Conservation (phyloP, 1,140 invertebrate species). For the Trigoniulus corallinus region DNA sequence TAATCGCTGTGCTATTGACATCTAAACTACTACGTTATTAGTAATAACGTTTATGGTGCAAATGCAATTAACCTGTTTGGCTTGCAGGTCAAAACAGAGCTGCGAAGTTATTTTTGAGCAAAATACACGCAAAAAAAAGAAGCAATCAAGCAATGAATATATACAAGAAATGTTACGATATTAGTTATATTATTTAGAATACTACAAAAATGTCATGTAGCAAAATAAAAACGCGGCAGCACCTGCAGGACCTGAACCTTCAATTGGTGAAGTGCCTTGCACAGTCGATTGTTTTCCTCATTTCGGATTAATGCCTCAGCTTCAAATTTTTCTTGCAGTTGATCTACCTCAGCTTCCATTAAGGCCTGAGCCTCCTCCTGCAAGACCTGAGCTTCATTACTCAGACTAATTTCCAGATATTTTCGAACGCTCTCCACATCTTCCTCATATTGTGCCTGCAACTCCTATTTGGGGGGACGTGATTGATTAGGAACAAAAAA, state of each 20-base stretch:
- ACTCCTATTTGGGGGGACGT: neutral
- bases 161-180: too few relatives aligned
- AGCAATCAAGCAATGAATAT: neutral
- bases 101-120: neutral
- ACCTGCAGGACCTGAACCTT: neutral
- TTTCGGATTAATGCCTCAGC: neutral
- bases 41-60: too few relatives aligned
- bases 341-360: neutral
- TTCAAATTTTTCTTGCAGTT: neutral
- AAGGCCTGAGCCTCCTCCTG: neutral
- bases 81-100: too few relatives aligned
- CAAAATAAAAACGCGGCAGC: neutral
- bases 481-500: neutral
- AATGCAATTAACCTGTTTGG: too few relatives aligned
- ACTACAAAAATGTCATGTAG: too few relatives aligned
- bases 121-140: neutral
- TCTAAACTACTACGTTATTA: too few relatives aligned
- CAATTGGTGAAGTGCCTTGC: neutral
- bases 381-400: neutral
- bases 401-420: neutral
- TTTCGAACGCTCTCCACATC: conserved; percentile 1
- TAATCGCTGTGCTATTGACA: too few relatives aligned
- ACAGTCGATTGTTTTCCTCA: neutral
- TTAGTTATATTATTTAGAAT: too few relatives aligned
- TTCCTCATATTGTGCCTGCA: conserved; percentile 3